phyloP scores from a whole-genome alignment of 92 coral and sea anemone genomes.

The Umimayanthus kanabou region DNA sequence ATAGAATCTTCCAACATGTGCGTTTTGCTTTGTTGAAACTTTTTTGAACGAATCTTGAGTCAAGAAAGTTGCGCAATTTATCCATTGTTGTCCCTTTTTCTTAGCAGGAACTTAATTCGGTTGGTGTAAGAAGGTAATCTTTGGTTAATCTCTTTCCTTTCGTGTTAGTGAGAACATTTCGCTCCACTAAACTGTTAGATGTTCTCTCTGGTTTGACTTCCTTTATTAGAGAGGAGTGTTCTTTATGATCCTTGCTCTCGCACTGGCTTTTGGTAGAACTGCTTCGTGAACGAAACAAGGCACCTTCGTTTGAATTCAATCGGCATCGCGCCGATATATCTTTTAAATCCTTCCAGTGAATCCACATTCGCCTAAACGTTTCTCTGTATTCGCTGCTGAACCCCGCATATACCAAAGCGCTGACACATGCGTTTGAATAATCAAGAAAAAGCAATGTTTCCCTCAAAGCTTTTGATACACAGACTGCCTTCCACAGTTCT shows the following conservation, averaged over 20 bases:
- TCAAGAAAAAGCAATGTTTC: conserved; percentile 15
- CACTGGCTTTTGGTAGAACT: conserved; percentile 32
- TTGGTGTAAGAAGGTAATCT: neutral
- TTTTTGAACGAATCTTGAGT: no score
- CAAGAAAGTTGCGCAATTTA: no score
- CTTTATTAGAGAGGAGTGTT: neutral
- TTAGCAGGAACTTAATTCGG: neutral
- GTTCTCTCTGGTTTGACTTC: neutral
- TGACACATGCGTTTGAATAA: conserved; percentile 36
- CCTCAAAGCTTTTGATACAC: conserved; percentile 20
- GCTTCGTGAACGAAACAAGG: conserved; percentile 22
- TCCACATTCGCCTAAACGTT: conserved; percentile 33
- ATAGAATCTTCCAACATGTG: neutral
- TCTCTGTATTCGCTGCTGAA: conserved; percentile 36
- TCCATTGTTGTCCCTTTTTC: neutral
- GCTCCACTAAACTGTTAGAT: neutral
- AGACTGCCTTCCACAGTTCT: conserved; percentile 21
- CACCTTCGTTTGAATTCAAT: conserved; percentile 14
- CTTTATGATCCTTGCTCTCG: conserved; percentile 23
- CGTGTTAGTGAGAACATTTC: neutral
- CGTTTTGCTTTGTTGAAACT: neutral
- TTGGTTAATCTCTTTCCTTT: no score
- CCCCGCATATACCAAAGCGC: conserved; percentile 31
- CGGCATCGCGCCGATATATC: conserved; percentile 26
- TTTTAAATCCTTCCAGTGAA: conserved; percentile 33